Conservation (phyloP, 2,113 vertebrate species). For the Grallaria varia region DNA sequence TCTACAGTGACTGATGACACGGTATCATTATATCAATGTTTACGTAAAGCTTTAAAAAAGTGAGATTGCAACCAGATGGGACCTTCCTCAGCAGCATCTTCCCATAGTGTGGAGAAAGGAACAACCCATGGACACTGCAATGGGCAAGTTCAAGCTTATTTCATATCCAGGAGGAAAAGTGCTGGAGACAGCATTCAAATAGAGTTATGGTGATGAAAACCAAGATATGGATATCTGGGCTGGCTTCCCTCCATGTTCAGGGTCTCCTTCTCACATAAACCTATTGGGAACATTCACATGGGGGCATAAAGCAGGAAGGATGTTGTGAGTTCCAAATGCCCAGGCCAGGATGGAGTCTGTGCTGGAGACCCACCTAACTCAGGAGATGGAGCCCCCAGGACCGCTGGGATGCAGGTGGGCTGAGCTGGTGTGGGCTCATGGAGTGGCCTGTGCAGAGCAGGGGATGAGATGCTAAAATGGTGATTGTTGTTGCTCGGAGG, state of each 20-base stretch:
- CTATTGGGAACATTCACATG: not conserved
- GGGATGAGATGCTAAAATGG: not conserved
- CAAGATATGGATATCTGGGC: not conserved
- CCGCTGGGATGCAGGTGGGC: not conserved
- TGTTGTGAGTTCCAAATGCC: not conserved
- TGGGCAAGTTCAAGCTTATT: not conserved
- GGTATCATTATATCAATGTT: conserved; percentile 43
- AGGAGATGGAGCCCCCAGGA: rapidly evolving
- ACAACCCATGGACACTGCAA: not conserved
- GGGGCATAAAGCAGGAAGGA: not conserved
- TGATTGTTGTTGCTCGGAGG: not conserved
- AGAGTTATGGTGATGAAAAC: not conserved
- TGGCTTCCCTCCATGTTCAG: not conserved
- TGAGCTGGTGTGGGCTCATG: not conserved
- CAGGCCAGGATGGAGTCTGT: not conserved
- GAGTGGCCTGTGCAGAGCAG: rapidly evolving
- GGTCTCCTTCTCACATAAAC: not conserved
- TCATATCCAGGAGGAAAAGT: not conserved
- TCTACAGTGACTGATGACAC: not conserved
- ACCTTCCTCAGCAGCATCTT: not conserved
- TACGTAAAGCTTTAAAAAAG: conserved; percentile 20
- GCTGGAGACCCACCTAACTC: not conserved
- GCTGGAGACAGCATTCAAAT: not conserved
- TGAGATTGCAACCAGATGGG: conserved; percentile 19
- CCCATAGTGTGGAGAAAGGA: not conserved